These are phyloP conservation scores for Drosophila orena DNA, from an alignment of 1,140 invertebrate genomes.

Conservation along the genomic window DNA sequence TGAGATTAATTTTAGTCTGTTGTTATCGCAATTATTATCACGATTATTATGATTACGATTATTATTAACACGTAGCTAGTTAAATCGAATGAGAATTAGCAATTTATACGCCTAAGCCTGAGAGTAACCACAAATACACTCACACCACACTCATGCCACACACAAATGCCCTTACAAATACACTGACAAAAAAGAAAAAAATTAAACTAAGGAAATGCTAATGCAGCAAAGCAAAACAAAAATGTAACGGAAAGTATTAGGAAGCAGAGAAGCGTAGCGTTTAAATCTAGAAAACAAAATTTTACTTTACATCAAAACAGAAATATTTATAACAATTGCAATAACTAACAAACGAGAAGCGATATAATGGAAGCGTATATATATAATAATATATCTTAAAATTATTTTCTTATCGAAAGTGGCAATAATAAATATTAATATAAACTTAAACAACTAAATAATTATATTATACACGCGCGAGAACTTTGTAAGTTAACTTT, in stretches of 20 bases:
- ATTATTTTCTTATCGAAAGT: conserved; percentile 80
- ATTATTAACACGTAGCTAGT: conserved; percentile 63
- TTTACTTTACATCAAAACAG: conserved; percentile 68
- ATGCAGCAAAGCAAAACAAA: conserved; percentile 31
- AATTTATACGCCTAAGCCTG: conserved; percentile 36
- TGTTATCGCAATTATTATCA: conserved; percentile 61
- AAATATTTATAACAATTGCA: conserved; percentile 46
- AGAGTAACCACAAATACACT: conserved; percentile 22
- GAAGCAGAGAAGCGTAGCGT: conserved; percentile 41
- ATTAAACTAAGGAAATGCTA: conserved; percentile 11
- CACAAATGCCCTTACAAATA: conserved; percentile 4
- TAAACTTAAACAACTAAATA: conserved; percentile 42
- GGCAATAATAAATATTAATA: conserved; percentile 77
- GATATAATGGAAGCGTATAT: conserved; percentile 43
- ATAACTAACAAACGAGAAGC: conserved; percentile 23
- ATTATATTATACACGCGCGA: conserved; percentile 39
- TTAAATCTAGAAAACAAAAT: conserved; percentile 74
- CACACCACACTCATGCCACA: conserved; percentile 8
- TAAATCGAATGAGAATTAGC: conserved; percentile 43
- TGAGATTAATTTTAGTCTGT: conserved; percentile 46
- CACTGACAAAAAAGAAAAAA: conserved; percentile 7
- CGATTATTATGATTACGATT: conserved; percentile 55
- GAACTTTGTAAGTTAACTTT: conserved; percentile 45
- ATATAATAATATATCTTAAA: conserved; percentile 58
- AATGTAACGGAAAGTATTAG: conserved; percentile 71